Evolutionary conservation across 2,797 vertebrate genomes (phyloP).

Genomic region (Miichthys miiuy): DNA sequence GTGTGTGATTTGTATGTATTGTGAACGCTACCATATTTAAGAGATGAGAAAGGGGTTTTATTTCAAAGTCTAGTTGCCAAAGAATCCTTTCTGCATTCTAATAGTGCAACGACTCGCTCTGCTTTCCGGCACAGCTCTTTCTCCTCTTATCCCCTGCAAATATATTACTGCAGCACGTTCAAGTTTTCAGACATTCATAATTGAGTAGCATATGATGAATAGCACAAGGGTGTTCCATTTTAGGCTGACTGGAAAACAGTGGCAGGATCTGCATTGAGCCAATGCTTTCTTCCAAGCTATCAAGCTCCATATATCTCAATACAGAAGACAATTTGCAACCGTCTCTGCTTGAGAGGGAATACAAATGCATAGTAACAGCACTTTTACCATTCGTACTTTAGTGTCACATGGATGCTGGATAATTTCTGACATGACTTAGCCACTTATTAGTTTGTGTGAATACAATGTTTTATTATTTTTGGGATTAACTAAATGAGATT

Average conservation of each 20-base stretch:
- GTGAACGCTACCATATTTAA: slow-evolving; percentile 38
- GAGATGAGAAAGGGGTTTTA: slow-evolving; percentile 42
- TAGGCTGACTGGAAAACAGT: slow-evolving; percentile 73
- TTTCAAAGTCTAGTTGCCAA: slow-evolving; percentile 36
- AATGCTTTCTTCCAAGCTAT: slow-evolving; percentile 52
- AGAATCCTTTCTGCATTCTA: slow-evolving; percentile 44
- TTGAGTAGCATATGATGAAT: slow-evolving; percentile 85
- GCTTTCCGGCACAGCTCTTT: slow-evolving; percentile 60
- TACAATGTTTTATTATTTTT: not conserved
- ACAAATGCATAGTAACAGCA: slow-evolving; percentile 5
- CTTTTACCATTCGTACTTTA: slow-evolving; percentile 19
- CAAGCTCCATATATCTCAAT: slow-evolving; percentile 56
- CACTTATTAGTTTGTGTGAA: not conserved
- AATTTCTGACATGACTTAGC: not conserved
- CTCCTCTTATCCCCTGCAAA: slow-evolving; percentile 71
- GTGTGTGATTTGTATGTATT: slow-evolving; percentile 44
- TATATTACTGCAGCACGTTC: slow-evolving; percentile 80
- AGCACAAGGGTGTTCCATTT: slow-evolving; percentile 82
- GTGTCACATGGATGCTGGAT: slow-evolving; percentile 11
- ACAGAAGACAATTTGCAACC: slow-evolving; percentile 47
- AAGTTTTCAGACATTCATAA: slow-evolving; percentile 85
- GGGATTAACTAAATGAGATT: not conserved
- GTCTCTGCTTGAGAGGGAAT: slow-evolving; percentile 16
- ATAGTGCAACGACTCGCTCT: slow-evolving; percentile 34
- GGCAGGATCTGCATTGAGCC: slow-evolving; percentile 58